Evolutionary conservation across 2,888 invertebrate species (phyloP), one percentile per base, ranked within the genome.

Genomic region (Drosophila flavopinicola): DNA sequence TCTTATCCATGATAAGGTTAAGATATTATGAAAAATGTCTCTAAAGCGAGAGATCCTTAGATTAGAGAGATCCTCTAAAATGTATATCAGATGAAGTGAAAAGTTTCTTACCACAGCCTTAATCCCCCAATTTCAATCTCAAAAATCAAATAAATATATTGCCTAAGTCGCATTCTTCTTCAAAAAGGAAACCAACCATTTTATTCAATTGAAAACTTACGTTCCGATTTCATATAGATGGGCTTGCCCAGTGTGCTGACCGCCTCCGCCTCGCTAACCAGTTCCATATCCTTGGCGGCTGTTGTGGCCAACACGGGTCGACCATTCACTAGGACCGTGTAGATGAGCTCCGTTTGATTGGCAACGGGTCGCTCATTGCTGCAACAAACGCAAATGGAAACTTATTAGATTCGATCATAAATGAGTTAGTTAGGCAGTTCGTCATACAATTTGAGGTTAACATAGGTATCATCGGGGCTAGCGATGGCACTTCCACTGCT

Each of bases 191-290:
- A n/a, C n/a, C n/a, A n/a, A n/a, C n/a, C n/a, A n/a, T n/a, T n/a
- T n/a, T n/a, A n/a, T 33, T 23, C 6, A 7, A 1, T 24, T 11
- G 1, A 15, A n/a, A n/a, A 92, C 94, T 94, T 92, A 96, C 96
- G 96, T 92, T 96, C 96, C 59, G 96, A 96, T 92, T 96, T 96
- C 73, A 96, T 95, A 45, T 95, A 93, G 42, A 96, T 94, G 0
- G 94, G 94, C 63, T 95, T 95, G 4, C 96, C 96, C 47, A 97
- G 91, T 71, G 95, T 94, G 20, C 93, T 92, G 0, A 94, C 93
- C 0, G 95, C 96, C 90, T 97, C 96, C 29, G 94, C 94, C 52
- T 95, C 94, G 4, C 94, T 93, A 3, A 97, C 94, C n/a, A 96
- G 92, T 57, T 94, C 92, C 96, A 97, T 96, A 84, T 96, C 97